Evolutionary conservation across 2,113 vertebrate genomes (phyloP).

Genomic region (Seriola aureovittata): DNA sequence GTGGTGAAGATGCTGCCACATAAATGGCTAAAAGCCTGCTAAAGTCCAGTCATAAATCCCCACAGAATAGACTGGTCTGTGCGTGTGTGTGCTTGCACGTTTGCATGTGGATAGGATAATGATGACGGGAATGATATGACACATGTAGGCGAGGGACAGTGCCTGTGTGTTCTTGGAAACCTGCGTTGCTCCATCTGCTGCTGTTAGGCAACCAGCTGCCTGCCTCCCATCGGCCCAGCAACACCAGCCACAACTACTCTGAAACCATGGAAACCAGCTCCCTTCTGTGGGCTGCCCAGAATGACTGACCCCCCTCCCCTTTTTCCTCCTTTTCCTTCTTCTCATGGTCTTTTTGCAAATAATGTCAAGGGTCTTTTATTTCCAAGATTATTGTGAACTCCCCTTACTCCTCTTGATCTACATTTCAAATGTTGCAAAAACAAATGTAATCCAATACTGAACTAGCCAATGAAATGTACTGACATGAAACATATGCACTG

Average conservation of each 20-base stretch:
- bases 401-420: conserved; percentile 1
- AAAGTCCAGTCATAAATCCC: conserved; percentile 34
- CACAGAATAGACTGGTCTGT: conserved; percentile 20
- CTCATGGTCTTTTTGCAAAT: conserved; percentile 18
- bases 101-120: conserved; percentile 36
- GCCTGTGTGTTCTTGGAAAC: conserved; percentile 76
- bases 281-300: conserved; percentile 51
- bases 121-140: conserved; percentile 69
- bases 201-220: conserved; percentile 80
- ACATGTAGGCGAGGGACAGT: conserved; percentile 67
- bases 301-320: conserved; percentile 34
- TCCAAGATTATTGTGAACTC: conserved; percentile 6
- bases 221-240: conserved; percentile 70
- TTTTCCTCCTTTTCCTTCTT: conserved; percentile 3
- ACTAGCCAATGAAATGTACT: conserved; percentile 14
- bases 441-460: background rate
- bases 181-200: conserved; percentile 79
- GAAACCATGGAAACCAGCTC: conserved; percentile 77
- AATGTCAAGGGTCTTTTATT: conserved; percentile 29
- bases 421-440: conserved; percentile 15
- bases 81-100: background rate
- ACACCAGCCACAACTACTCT: conserved; percentile 72
- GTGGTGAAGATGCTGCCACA: conserved; percentile 32
- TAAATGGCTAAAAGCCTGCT: conserved; percentile 54
- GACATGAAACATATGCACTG: conserved; percentile 16